Evolutionary conservation across 2,888 invertebrate genomes (phyloP).

Genomic region (Ceriagrion tenellum): DNA sequence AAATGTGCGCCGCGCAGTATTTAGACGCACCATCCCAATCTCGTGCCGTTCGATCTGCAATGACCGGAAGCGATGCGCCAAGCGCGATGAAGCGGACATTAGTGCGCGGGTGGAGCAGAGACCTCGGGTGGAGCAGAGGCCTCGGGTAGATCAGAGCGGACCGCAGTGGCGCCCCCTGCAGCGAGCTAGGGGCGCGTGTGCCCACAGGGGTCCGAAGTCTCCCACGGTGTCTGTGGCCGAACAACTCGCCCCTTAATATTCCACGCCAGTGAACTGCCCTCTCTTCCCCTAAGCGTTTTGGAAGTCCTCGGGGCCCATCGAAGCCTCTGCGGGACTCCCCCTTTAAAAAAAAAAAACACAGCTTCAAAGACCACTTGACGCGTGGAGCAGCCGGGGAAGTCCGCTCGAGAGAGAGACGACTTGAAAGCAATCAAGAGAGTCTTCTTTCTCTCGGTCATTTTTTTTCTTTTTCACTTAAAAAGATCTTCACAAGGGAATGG

Average conservation of each 20-base stretch:
- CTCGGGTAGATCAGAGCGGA: not conserved
- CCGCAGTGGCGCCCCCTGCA: constrained; percentile 7
- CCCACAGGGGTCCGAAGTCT: constrained; percentile 40
- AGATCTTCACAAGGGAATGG: not conserved
- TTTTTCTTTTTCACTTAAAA: not conserved
- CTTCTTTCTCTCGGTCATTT: not conserved
- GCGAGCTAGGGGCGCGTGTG: constrained; percentile 28
- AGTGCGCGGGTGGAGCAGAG: not conserved
- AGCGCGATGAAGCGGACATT: not conserved
- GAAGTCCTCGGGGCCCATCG: not conserved
- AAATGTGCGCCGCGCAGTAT: not conserved
- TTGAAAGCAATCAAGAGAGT: constrained; percentile 3
- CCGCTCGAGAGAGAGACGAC: not conserved
- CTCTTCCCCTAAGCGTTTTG: not conserved
- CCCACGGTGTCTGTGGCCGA: constrained; percentile 66
- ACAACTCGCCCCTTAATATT: constrained; percentile 38
- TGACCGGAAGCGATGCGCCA: not conserved
- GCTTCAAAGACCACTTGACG: constrained; percentile 25
- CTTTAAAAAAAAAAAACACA: not conserved
- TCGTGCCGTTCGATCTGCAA: not conserved
- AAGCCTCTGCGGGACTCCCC: not conserved
- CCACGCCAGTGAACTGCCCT: not conserved
- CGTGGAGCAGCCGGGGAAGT: not conserved
- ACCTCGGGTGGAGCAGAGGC: not conserved
- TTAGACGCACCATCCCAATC: not conserved